Evolutionary conservation across 2,113 vertebrate genomes (phyloP).

Genomic region (Sarotherodon lohbergeri): DNA sequence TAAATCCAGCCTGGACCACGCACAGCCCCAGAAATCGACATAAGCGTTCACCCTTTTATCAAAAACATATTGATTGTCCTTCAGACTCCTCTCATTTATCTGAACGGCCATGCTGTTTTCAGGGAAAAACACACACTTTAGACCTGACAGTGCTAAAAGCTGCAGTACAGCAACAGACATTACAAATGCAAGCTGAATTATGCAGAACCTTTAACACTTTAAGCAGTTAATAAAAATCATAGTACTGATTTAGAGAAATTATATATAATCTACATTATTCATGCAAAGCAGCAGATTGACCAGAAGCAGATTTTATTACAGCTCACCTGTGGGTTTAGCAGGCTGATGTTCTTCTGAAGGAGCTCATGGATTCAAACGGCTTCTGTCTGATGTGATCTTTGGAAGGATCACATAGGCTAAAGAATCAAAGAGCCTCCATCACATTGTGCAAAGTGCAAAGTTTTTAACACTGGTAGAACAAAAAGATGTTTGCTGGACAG

Average conservation of each 20-base stretch:
- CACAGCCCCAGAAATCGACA: neutral
- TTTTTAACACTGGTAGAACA: neutral
- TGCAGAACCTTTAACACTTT: accelerated
- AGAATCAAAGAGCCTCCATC: neutral
- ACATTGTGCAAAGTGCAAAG: neutral
- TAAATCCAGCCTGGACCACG: neutral
- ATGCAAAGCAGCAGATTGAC: neutral
- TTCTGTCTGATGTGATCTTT: neutral
- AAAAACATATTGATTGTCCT: neutral
- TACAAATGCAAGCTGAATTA: neutral
- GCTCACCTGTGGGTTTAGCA: neutral
- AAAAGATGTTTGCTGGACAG: neutral
- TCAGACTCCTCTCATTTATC: neutral
- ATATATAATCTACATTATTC: neutral
- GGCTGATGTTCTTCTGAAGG: neutral
- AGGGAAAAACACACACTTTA: neutral
- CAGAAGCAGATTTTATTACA: neutral
- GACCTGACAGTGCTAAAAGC: neutral
- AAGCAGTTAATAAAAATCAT: neutral
- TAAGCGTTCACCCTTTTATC: neutral
- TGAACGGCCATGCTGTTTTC: neutral
- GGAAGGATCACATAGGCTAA: neutral
- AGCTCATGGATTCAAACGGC: neutral
- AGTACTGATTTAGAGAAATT: neutral
- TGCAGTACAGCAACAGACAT: neutral